Evolutionary conservation across 2,888 invertebrate species (phyloP), one percentile per base, ranked within the genome.

Genomic region (Himalopsyche anomala): DNA sequence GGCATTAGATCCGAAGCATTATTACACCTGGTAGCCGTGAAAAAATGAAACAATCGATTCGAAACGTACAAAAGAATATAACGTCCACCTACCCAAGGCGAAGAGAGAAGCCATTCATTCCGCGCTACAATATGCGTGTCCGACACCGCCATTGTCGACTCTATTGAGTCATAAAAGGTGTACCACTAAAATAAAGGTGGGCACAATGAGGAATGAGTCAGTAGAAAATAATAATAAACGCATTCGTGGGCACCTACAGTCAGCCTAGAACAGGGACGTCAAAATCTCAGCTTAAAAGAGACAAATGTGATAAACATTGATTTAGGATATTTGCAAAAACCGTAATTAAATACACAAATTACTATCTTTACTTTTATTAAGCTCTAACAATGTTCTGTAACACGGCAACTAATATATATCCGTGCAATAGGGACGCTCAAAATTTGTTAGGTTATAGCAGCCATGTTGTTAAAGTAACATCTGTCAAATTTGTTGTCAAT

Each of bases 121-220:
- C 28, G 62, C 62, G 62, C 19, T 11, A 19, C 62, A 62, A 62
- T 28, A 62, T 19, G 62, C 62, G 62, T 62, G 62, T 62, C 62
- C 62, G 62, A 62, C 62, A 62, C 62, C 19, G 62, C 62, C 62
- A 62, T 62, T 62, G 62, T 62, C 62, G 62, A 40, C 51, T 28
- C 38, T 85, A 85, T 85, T 85, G 85, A 85, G 85, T 85, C 85
- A 85, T 85, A 82, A 85, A 85, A 82, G 85, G 82, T 81, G 81
- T 81, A 54, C 74, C 69, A 85, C 56, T 69, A 40, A 62, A 69
- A 82, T 74, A 81, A 83, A 83, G 83, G 83, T 83, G 83, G 40
- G 83, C 55, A 83, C 83, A 84, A 84, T 42, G 84, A 55, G 28
- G 69, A 38, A 62, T 62, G 62, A 62, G 19, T 62, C 62, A 8